Percentiles rank a stretch among this genome's conserved stretches.
Evolutionary conservation across 2,113 vertebrate genomes (phyloP).

Genomic region (Vidua chalybeata): DNA sequence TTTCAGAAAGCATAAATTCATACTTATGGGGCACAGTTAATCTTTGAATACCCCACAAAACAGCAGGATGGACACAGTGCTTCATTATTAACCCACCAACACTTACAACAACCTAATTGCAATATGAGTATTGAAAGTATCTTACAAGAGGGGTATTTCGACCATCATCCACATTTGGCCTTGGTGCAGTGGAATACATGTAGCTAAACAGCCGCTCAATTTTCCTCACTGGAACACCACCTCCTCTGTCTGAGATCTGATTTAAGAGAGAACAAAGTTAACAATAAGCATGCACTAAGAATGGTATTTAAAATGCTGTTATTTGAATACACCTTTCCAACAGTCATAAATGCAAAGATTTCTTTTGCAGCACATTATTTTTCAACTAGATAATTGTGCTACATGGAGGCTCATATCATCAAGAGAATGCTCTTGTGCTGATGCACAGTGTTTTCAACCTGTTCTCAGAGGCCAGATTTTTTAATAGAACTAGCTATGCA

Average conservation of each 20-base stretch:
- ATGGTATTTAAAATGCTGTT: not conserved
- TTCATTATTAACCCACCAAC: not conserved
- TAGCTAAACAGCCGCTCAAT: slow-evolving; percentile 95
- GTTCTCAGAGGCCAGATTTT: not conserved
- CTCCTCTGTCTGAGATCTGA: slow-evolving; percentile 93
- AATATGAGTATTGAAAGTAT: not conserved
- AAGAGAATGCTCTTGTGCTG: not conserved
- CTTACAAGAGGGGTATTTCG: slow-evolving; percentile 92
- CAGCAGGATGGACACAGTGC: accelerated
- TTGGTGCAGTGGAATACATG: slow-evolving; percentile 94
- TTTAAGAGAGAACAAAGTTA: slow-evolving; percentile 11
- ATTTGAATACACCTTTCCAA: not conserved
- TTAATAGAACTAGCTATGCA: not conserved
- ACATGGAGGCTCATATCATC: not conserved
- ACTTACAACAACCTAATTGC: not conserved
- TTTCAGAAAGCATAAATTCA: not conserved
- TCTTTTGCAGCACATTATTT: not conserved
- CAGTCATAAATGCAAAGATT: not conserved
- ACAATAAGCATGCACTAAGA: not conserved
- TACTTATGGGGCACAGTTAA: not conserved
- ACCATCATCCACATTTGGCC: slow-evolving; percentile 81
- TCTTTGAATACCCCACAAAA: not conserved
- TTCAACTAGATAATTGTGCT: not conserved
- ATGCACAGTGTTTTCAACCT: not conserved
- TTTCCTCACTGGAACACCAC: slow-evolving; percentile 92